A percentile compares a stretch with the other conserved stretches of the same genome.
phyloP scores from a whole-genome alignment of 2,797 vertebrate species.

The Cyclopterus lumpus region DNA sequence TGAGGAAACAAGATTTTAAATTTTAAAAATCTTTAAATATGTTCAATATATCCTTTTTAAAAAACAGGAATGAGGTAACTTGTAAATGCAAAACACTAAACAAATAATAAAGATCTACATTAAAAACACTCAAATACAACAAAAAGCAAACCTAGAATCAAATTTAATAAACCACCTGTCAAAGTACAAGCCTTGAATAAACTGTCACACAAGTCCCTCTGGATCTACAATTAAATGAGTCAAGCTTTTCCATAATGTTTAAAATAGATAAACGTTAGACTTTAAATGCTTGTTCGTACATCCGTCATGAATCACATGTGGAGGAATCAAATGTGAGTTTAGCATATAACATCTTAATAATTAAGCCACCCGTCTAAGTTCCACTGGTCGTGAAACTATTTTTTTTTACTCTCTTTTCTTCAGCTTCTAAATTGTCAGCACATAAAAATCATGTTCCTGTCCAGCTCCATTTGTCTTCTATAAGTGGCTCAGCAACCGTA shows the following conservation, averaged over 20 bases:
- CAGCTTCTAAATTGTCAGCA: conserved; percentile 56
- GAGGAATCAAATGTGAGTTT: conserved; percentile 33
- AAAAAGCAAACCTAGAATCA: background rate
- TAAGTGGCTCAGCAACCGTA: conserved; percentile 66
- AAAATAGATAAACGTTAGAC: background rate
- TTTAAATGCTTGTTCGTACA: background rate
- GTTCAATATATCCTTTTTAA: background rate
- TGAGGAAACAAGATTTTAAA: background rate
- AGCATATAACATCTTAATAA: conserved; percentile 53
- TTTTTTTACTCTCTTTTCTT: conserved; percentile 25
- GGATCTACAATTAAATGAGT: background rate
- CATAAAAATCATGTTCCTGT: conserved; percentile 67
- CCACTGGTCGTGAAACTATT: conserved; percentile 33
- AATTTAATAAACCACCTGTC: background rate
- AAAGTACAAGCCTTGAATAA: background rate
- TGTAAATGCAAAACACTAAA: background rate
- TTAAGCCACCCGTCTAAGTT: conserved; percentile 39
- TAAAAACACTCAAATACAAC: background rate
- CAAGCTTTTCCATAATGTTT: background rate
- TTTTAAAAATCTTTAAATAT: background rate
- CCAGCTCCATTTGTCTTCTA: conserved; percentile 71
- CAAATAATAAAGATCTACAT: background rate
- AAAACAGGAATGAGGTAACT: background rate
- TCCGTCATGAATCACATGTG: conserved; percentile 7
- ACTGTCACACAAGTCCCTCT: background rate